Evolutionary conservation across 2,797 vertebrate genomes (phyloP).

Genomic region (Peromyscus attwateri): DNA sequence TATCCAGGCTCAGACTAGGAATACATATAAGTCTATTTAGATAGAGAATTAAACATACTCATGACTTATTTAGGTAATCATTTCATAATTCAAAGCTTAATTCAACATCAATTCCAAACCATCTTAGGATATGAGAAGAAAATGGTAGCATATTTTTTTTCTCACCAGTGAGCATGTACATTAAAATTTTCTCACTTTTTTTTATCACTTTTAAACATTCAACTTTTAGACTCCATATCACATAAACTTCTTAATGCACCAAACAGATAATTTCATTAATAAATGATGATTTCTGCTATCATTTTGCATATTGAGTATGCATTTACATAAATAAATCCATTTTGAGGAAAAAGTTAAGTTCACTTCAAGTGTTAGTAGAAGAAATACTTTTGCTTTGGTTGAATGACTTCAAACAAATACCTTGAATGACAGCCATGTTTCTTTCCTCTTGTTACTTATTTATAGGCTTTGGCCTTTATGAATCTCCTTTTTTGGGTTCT

Average conservation of each 20-base stretch:
- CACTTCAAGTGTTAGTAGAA: constrained; percentile 25
- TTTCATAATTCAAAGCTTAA: constrained; percentile 47
- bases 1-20: not conserved
- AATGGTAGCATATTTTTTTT: not conserved
- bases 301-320: constrained; percentile 35
- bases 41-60: not conserved
- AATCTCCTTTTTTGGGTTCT: constrained; percentile 15
- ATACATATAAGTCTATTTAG: not conserved
- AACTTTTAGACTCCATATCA: not conserved
- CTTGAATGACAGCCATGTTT: not conserved
- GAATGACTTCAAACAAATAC: not conserved
- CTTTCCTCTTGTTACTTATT: not conserved
- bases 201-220: constrained; percentile 31
- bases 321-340: constrained; percentile 61
- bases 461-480: not conserved
- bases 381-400: not conserved
- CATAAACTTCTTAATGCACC: not conserved
- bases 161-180: not conserved
- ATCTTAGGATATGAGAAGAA: not conserved
- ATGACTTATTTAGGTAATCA: not conserved
- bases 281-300: not conserved
- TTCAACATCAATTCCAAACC: not conserved
- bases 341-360: constrained; percentile 34
- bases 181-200: constrained; percentile 50
- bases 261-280: constrained; percentile 44